Conservation (phyloP, 1,140 invertebrate genomes). For the Heliconius congener region DNA sequence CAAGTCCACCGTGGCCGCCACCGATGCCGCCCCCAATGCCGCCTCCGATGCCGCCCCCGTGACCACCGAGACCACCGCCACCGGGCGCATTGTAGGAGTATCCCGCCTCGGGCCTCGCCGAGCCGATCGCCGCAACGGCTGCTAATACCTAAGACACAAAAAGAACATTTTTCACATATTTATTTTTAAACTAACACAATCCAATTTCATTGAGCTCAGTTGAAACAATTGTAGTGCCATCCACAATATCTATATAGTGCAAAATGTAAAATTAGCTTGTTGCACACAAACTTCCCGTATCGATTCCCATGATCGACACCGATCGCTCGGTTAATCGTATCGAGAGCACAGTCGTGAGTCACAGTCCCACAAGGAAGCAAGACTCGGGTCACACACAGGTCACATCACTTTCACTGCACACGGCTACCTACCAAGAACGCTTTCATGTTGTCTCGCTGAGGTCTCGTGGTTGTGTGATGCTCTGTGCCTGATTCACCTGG, state of each 20-base stretch:
- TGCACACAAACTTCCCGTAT: slow-evolving; percentile 33
- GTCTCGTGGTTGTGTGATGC: slow-evolving; percentile 77
- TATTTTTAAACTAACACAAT: background rate
- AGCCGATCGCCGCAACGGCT: slow-evolving; percentile 82
- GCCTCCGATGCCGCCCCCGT: slow-evolving; percentile 65
- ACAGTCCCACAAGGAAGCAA: slow-evolving; percentile 60
- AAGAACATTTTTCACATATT: slow-evolving; percentile 29
- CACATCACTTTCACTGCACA: slow-evolving; percentile 74
- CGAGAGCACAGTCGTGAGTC: slow-evolving; percentile 49
- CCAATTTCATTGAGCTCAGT: background rate
- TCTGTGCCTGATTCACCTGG: slow-evolving; percentile 58
- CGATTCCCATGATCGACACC: slow-evolving; percentile 34
- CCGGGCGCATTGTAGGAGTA: slow-evolving; percentile 83
- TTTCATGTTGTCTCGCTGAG: slow-evolving; percentile 80
- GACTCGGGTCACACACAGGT: slow-evolving; percentile 61
- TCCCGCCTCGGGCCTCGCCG: slow-evolving; percentile 83
- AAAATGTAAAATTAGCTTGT: background rate
- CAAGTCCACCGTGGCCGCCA: too few species aligned
- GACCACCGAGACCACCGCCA: slow-evolving; percentile 64
- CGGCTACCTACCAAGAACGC: slow-evolving; percentile 79
- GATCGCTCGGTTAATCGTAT: slow-evolving; percentile 30
- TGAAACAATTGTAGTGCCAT: background rate
- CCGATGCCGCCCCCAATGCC: too few species aligned
- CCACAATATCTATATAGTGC: background rate
- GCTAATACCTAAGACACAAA: slow-evolving; percentile 79